Percentiles rank a stretch among this genome's conserved stretches.
Conservation (phyloP, 2,113 vertebrate genomes). For the Acanthisitta chloris region DNA sequence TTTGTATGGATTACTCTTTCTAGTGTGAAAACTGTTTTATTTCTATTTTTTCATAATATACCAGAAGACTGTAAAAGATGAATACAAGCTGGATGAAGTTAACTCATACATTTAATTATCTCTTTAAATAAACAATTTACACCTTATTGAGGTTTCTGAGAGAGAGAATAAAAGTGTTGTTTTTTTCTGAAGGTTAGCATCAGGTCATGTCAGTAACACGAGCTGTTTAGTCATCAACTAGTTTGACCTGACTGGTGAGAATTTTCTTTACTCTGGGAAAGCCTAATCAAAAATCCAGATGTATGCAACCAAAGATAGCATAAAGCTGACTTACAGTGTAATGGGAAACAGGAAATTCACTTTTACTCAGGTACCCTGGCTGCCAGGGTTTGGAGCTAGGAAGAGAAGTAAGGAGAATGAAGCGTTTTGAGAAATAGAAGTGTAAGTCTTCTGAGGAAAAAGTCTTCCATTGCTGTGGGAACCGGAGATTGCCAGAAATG, state of each 20-base stretch:
- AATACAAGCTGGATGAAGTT: conserved; percentile 43
- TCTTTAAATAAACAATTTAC: conserved; percentile 23
- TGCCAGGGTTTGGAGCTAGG: not conserved
- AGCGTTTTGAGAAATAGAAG: not conserved
- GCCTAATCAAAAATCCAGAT: conserved; percentile 72
- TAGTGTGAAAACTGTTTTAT: conserved; percentile 53
- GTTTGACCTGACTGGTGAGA: conserved; percentile 61
- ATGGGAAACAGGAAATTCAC: conserved; percentile 39
- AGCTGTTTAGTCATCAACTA: conserved; percentile 65
- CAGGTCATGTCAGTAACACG: conserved; percentile 70
- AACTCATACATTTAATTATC: conserved; percentile 58
- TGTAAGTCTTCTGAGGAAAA: not conserved
- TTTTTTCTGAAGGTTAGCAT: conserved; percentile 59
- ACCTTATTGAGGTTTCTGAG: conserved; percentile 46
- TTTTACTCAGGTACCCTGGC: not conserved
- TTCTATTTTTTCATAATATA: conserved; percentile 55
- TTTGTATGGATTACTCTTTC: conserved; percentile 1
- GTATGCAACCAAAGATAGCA: conserved; percentile 17
- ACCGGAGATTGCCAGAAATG: not conserved
- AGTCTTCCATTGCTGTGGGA: not conserved
- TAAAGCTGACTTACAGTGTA: not conserved
- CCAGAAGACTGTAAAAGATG: not conserved
- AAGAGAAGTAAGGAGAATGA: not conserved
- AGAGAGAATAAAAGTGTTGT: conserved; percentile 22
- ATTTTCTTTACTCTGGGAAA: conserved; percentile 68